A percentile compares a stretch with the other conserved stretches of the same genome.
Evolutionary conservation across 30 jellyfish, hydroid and myxozoan species (phyloP).

Genomic region (Morbakka virulenta): DNA sequence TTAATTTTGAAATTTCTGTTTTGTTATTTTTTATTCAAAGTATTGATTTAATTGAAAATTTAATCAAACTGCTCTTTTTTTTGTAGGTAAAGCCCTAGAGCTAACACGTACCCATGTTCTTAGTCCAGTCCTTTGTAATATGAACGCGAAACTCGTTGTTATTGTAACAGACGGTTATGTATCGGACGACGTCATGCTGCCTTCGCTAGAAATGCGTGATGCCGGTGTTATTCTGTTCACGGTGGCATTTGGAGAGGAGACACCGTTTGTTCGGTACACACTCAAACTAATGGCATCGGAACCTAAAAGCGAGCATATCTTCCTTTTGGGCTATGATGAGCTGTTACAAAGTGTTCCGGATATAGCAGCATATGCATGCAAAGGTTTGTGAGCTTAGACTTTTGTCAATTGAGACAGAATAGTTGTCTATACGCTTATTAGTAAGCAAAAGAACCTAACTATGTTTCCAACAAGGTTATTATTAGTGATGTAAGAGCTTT

Average conservation of each 20-base stretch:
- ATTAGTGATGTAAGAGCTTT: too few species aligned
- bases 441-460: too few species aligned
- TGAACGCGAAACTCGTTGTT: slow-evolving; percentile 65
- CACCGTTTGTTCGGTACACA: slow-evolving; percentile 85
- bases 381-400: slow-evolving; percentile 54
- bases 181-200: slow-evolving; percentile 86
- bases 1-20: too few species aligned
- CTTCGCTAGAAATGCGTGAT: slow-evolving; percentile 85
- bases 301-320: slow-evolving; percentile 73
- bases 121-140: slow-evolving; percentile 63
- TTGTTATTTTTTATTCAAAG: too few species aligned
- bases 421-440: too few species aligned
- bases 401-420: not conserved
- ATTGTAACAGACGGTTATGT: slow-evolving; percentile 89
- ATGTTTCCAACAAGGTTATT: too few species aligned
- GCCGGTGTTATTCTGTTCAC: slow-evolving; percentile 79
- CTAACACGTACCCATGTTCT: slow-evolving; percentile 82
- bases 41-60: too few species aligned
- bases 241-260: slow-evolving; percentile 90
- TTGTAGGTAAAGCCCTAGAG: slow-evolving; percentile 94
- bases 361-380: slow-evolving; percentile 73
- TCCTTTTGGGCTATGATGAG: slow-evolving; percentile 79
- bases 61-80: too few species aligned
- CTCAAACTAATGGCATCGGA: slow-evolving; percentile 88
- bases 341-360: slow-evolving; percentile 73